A percentile compares a stretch with the other conserved stretches of the same genome.
phyloP scores from a whole-genome alignment of 2,797 vertebrate species.

The Hybognathus amarus region DNA sequence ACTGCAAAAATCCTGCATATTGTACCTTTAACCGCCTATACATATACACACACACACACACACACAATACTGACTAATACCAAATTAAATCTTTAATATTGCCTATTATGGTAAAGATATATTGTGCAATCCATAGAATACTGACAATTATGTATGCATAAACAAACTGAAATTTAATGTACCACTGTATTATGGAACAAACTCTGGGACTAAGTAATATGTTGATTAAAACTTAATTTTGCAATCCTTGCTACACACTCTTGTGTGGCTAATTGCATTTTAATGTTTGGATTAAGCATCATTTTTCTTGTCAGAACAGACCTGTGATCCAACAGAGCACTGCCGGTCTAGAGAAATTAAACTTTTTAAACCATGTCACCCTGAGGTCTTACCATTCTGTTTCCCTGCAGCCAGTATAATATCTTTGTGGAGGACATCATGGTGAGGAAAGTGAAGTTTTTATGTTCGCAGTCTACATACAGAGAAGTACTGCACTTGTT shows the following conservation, averaged over 20 bases:
- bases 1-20: too few relatives aligned
- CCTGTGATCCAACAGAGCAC: background rate
- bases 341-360: background rate
- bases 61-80: background rate
- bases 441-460: conserved; percentile 89
- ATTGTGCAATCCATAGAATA: background rate
- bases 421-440: conserved; percentile 97
- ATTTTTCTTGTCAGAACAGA: background rate
- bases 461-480: conserved; percentile 87
- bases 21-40: too few relatives aligned
- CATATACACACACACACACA: too few relatives aligned
- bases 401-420: conserved; percentile 86
- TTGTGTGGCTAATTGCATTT: background rate
- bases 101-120: background rate
- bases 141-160: too few relatives aligned
- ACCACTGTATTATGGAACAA: too few relatives aligned
- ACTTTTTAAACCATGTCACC: background rate
- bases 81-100: background rate
- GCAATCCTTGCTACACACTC: background rate
- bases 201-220: too few relatives aligned
- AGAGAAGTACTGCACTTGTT: conserved; percentile 83
- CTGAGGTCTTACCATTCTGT: conserved; percentile 7
- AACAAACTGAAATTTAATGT: too few relatives aligned
- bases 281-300: background rate
- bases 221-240: background rate